Evolutionary conservation across 2,113 vertebrate genomes (phyloP).

Genomic region (Pithys albifrons): DNA sequence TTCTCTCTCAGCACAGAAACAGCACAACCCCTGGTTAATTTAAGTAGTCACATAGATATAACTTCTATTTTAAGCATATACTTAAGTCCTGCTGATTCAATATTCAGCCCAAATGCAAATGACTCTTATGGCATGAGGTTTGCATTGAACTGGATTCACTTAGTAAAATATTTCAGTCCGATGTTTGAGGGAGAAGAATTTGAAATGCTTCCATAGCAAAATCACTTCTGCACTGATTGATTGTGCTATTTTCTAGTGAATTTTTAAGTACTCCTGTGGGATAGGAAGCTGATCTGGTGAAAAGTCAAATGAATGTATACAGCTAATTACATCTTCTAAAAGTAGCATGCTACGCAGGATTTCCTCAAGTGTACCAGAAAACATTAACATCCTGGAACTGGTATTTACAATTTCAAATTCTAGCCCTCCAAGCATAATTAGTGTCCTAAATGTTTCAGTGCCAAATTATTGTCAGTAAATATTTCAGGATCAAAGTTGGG

Average conservation of each 20-base stretch:
- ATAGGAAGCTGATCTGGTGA: not conserved
- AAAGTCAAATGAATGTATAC: not conserved
- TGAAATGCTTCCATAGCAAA: not conserved
- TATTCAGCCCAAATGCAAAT: not conserved
- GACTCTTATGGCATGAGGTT: not conserved
- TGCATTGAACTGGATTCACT: not conserved
- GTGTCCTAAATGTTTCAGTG: not conserved
- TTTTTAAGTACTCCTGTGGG: not conserved
- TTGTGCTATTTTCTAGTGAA: not conserved
- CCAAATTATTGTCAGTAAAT: not conserved
- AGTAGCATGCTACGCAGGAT: not conserved
- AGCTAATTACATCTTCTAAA: not conserved
- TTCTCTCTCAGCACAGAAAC: not conserved
- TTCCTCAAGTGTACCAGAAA: conserved; percentile 23
- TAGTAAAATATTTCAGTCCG: conserved; percentile 1
- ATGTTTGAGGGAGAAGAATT: not conserved
- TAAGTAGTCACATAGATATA: not conserved
- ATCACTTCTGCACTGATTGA: not conserved
- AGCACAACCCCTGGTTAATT: not conserved
- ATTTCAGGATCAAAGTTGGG: not conserved
- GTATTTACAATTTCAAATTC: not conserved
- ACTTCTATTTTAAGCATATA: conserved; percentile 15
- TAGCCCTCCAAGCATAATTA: not conserved
- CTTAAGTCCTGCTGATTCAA: conserved; percentile 11
- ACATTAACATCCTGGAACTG: not conserved